These are phyloP conservation scores for Siniperca knerii DNA, from an alignment of 2,113 vertebrate species.

Conservation along the genomic window DNA sequence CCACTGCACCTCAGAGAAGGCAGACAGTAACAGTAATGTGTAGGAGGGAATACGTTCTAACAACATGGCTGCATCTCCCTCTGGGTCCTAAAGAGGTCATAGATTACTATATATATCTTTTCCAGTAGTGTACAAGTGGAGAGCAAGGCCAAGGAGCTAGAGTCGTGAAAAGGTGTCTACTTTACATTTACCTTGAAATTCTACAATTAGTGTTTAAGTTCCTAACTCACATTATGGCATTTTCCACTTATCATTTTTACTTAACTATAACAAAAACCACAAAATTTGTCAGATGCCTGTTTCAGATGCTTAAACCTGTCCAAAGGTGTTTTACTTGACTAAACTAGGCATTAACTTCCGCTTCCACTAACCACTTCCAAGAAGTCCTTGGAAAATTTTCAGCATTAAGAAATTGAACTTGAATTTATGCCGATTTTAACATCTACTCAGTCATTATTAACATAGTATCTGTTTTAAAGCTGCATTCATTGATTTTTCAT, in stretches of 20 bases:
- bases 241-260: background rate
- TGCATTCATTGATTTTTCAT: too few relatives aligned
- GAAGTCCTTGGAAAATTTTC: too few relatives aligned
- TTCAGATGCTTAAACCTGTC: background rate
- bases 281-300: background rate
- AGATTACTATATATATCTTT: background rate
- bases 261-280: background rate
- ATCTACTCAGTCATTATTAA: too few relatives aligned
- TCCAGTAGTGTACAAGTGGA: background rate
- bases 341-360: too few relatives aligned
- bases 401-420: too few relatives aligned
- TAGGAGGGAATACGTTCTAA: conserved; percentile 14
- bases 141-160: background rate
- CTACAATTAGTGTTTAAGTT: background rate
- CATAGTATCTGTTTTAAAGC: too few relatives aligned
- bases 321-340: too few relatives aligned
- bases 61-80: conserved; percentile 19
- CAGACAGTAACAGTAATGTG: conserved; percentile 2
- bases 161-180: background rate
- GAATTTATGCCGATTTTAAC: too few relatives aligned
- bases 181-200: background rate
- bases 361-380: too few relatives aligned
- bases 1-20: background rate
- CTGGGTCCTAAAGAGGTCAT: conserved; percentile 6
- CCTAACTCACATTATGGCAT: background rate